These are phyloP conservation scores for Strix aluco DNA, from an alignment of 2,113 vertebrate species.

Conservation along the genomic window DNA sequence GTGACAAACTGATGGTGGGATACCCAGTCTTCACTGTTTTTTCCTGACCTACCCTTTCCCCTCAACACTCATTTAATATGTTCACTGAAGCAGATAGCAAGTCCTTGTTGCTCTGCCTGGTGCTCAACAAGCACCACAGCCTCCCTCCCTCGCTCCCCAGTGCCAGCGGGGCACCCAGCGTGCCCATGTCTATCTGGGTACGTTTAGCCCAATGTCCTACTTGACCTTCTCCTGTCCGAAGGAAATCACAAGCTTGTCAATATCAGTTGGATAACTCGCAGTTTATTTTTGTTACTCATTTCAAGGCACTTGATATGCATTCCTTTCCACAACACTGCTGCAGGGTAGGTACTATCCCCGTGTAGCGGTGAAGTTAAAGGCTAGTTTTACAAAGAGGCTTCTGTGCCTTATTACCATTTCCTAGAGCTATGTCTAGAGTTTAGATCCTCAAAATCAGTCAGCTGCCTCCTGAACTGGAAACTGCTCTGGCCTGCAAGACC, in stretches of 20 bases:
- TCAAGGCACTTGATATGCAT: neutral
- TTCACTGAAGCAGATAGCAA: neutral
- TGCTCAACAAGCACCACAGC: neutral
- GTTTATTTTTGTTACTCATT: neutral
- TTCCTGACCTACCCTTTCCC: neutral
- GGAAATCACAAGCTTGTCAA: neutral
- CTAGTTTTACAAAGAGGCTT: neutral
- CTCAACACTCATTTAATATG: neutral
- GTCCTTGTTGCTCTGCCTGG: neutral
- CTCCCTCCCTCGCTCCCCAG: neutral
- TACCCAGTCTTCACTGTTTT: neutral
- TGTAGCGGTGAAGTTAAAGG: neutral
- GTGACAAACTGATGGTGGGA: neutral
- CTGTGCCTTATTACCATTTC: neutral
- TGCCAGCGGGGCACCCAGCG: accelerated
- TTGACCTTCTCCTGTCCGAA: neutral
- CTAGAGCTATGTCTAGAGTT: neutral
- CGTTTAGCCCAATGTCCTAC: neutral
- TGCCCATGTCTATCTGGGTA: neutral
- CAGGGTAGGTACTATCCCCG: neutral
- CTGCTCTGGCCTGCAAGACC: neutral
- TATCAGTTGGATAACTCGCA: neutral
- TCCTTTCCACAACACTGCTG: neutral
- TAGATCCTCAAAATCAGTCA: neutral
- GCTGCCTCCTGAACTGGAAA: neutral